These are phyloP conservation scores for Dendropsophus ebraccatus DNA, from an alignment of 2,113 vertebrate genomes.

Conservation along the genomic window DNA sequence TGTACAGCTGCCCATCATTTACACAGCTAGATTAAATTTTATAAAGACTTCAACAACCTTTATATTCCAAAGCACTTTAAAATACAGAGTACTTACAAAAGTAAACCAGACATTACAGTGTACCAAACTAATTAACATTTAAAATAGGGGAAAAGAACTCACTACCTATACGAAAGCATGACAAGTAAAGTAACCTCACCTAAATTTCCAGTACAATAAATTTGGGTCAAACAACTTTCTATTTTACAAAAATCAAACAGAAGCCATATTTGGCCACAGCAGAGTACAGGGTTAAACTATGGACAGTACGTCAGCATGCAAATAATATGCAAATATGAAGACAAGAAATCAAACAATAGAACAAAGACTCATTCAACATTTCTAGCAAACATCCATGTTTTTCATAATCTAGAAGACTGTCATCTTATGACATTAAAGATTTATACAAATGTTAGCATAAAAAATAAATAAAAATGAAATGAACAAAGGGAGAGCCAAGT, in stretches of 20 bases:
- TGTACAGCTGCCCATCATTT: no score
- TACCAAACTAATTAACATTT: no score
- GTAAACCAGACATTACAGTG: no score
- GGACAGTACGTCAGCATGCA: slow-evolving; percentile 42
- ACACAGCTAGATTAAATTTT: no score
- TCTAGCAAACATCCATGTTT: slow-evolving; percentile 20
- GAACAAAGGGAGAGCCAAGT: slow-evolving; percentile 36
- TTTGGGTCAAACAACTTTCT: background rate
- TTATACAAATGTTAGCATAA: slow-evolving; percentile 43
- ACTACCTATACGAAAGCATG: no score
- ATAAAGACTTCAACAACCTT: no score
- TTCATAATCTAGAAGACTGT: slow-evolving; percentile 15
- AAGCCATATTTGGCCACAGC: background rate
- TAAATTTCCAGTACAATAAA: background rate
- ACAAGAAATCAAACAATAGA: slow-evolving; percentile 20
- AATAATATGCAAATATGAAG: slow-evolving; percentile 50
- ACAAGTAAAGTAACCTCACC: no score
- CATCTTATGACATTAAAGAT: background rate
- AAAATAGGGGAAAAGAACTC: no score
- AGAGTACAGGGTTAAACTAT: slow-evolving; percentile 33
- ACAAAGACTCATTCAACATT: background rate
- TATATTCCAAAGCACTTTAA: no score
- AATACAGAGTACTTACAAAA: no score
- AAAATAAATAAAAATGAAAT: no score
- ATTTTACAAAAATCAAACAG: slow-evolving; percentile 6